Percentiles rank a stretch among this genome's conserved stretches.
Conservation (phyloP, 2,888 invertebrate species). For the Drosophila austrosaltans region DNA sequence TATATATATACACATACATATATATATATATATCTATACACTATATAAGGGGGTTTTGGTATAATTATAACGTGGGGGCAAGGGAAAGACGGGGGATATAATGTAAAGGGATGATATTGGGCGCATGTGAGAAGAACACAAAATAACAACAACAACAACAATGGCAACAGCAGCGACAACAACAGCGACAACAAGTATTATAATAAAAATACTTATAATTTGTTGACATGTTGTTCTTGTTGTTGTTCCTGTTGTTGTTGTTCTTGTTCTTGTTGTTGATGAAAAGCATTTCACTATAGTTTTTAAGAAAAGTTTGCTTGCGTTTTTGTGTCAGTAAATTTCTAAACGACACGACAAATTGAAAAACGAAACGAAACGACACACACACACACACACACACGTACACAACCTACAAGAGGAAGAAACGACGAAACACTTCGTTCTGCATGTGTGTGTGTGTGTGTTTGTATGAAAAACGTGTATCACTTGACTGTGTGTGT, state of each 20-base stretch:
- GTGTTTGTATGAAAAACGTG: constrained; percentile 65
- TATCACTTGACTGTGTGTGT: constrained; percentile 59
- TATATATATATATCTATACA: neutral
- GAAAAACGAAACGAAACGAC: constrained; percentile 23
- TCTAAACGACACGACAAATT: constrained; percentile 34
- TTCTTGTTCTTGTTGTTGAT: constrained; percentile 3
- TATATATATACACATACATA: neutral
- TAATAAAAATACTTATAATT: constrained; percentile 30
- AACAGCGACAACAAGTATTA: constrained; percentile 8
- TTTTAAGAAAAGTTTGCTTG: constrained; percentile 23
- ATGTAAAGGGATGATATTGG: constrained; percentile 22
- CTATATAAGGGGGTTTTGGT: neutral
- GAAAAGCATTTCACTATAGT: constrained; percentile 12
- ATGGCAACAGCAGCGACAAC: neutral
- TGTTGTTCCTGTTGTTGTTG: too few relatives aligned
- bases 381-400: constrained; percentile 3
- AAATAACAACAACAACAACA: neutral
- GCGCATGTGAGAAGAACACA: constrained; percentile 26
- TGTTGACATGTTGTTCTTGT: constrained; percentile 30
- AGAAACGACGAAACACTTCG: constrained; percentile 27
- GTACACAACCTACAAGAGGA: neutral
- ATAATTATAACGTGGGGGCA: neutral
- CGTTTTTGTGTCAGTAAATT: constrained; percentile 12
- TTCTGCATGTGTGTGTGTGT: constrained; percentile 18
- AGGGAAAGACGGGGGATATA: neutral